Base-by-base conservation (phyloP, 2,888 invertebrate genomes). In the Alviniconcha strummeri region DNA sequence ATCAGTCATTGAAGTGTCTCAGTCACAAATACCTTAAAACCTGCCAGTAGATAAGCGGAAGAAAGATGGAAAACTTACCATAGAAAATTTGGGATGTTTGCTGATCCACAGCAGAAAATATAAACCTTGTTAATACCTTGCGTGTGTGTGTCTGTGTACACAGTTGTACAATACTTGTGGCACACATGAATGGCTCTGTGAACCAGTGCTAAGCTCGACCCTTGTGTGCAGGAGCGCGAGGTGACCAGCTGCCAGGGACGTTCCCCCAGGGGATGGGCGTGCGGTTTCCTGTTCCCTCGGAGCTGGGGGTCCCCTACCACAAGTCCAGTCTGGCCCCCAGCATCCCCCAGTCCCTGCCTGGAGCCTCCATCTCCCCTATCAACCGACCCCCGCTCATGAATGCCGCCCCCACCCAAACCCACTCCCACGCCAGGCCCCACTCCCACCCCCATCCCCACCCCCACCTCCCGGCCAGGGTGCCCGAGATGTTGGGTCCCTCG, bases 231-330 rank as follows among this genome's bases (percentile, higher is more conserved):
- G 60, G 60, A 60, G 13, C 13, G 60, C 8, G 60, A 8, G 13
- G 60, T 8, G 60, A 60, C 13, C 60, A 60, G 60, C 8, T 60
- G 8, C 72, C 72, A 15, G 72, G n/a, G 19, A 17, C 15, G 2
- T 71, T 19, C 71, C 71, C 71, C 7, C 71, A 11, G 9, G 64
- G 67, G 19, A 57, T 57, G 5, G 17, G 64, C 52, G 57, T 64
- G 79, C 64, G 79, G 67, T 79, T 64, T 17, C 84, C 78, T n/a
- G 69, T 17, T 17, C 79, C 82, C n/a, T 69, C 77, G 6, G 19
- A 82, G 69, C 82, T 78, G n/a, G 57, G 57, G 5, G 57, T 82
- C 5, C 52, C 57, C 15, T 52, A 79, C n/a, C 78, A 78, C 36
- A 81, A 19, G n/a, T 71, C 80, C 69, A 15, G 55, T 17, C 77